A percentile compares a stretch with the other conserved stretches of the same genome.
Conservation (phyloP, 92 coral and sea anemone genomes). For the Siderastrea radians region DNA sequence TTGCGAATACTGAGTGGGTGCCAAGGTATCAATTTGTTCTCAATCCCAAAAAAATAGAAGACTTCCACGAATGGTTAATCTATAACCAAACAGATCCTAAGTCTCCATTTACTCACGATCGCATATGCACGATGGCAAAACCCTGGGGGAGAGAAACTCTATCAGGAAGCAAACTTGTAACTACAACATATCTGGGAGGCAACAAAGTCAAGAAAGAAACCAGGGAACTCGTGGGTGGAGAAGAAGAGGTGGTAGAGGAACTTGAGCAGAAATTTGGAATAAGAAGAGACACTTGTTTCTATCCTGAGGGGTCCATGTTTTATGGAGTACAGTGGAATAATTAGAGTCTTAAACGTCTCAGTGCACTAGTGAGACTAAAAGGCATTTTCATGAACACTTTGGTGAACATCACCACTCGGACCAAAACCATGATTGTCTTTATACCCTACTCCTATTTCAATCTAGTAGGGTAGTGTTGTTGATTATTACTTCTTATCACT, state of each 20-base stretch:
- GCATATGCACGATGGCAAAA: conserved; percentile 53
- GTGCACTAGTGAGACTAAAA: no score
- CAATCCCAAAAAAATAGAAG: conserved; percentile 10
- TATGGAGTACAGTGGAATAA: neutral
- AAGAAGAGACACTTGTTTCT: conserved; percentile 34
- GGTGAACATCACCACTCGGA: no score
- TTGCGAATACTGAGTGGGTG: no score
- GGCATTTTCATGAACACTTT: no score
- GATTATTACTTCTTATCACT: no score
- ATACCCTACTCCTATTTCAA: no score
- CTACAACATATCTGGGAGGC: neutral
- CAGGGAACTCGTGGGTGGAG: conserved; percentile 37
- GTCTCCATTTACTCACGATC: conserved; percentile 49
- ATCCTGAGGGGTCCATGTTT: conserved; percentile 18
- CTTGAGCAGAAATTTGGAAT: conserved; percentile 45
- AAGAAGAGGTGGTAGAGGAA: conserved; percentile 32
- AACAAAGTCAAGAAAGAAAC: conserved; percentile 50
- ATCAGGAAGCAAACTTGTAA: conserved; percentile 28
- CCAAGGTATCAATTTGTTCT: conserved; percentile 31
- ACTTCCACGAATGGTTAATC: conserved; percentile 21
- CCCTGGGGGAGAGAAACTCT: conserved; percentile 68
- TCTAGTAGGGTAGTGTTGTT: no score
- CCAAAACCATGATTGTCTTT: no score
- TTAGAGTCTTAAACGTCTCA: neutral
- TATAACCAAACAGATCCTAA: conserved; percentile 13